Base-by-base conservation (phyloP, 2,113 vertebrate species). In the Axis porcinus region DNA sequence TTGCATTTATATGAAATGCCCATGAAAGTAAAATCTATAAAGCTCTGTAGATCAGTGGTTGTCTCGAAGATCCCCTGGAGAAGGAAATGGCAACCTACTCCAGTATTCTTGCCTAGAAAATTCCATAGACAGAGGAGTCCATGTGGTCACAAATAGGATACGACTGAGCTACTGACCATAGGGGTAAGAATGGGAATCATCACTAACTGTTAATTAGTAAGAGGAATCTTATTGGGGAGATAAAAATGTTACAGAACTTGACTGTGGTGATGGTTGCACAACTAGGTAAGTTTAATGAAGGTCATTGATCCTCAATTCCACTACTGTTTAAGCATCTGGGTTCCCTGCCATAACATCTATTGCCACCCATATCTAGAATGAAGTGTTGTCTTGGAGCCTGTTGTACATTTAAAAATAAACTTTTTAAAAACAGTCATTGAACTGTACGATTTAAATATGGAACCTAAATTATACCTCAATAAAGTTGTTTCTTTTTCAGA, bases 381-480 rank as follows among this genome's bases (percentile, higher is more conserved):
- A 90, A 43, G 54, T 60, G 54, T 64, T 94, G 74, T 90, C 87
- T 60, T 76, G 64, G 87, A 62, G 64, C 28, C 21, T 78, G 27
- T n/a, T 78, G 82, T 54, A 45, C 33, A 50, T 57, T 91, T 45
- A 45, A 62, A 28, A 76, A 91, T 82, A 89, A 40, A 58, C n/a
- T 55, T 60, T 76, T 33, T 62, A 33, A 4, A 45, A 94, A 76
- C 85, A 10, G 30, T 89, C 36, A 50, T 52, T 83, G 90, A 88
- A 74, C 28, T 81, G 19, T 58, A 88, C 27, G 43, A 52, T 45
- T 92, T 96, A 96, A 88, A 88, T 70, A 70, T 81, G 40, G 40
- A 92, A 81, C 57, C 10, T 92, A 70, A 87, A 82, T 92, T 87
- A 70, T 70, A 92, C 33, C 33, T 92, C 84, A 95, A 70, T 82